phyloP scores from a whole-genome alignment of 2,113 vertebrate species.

The Ciconia boyciana region DNA sequence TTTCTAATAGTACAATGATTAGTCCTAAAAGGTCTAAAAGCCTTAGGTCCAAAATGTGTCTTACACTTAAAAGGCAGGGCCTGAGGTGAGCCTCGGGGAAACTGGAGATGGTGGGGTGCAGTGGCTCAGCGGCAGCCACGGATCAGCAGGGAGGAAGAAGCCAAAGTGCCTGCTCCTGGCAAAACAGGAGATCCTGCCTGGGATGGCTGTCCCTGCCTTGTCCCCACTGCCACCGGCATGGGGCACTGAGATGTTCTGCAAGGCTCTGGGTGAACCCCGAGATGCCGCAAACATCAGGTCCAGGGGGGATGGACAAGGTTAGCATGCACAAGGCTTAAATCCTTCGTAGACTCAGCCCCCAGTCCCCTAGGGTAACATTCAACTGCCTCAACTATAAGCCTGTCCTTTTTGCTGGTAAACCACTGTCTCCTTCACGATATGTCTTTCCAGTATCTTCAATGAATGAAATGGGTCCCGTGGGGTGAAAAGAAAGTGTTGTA shows the following conservation, averaged over 20 bases:
- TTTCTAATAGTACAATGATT: neutral
- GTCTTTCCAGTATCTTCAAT: neutral
- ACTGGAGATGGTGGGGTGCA: neutral
- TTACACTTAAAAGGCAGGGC: neutral
- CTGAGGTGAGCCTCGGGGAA: neutral
- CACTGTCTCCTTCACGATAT: neutral
- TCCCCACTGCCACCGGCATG: accelerated
- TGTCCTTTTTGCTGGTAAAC: neutral
- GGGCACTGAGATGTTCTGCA: neutral
- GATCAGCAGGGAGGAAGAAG: neutral
- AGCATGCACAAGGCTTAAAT: neutral
- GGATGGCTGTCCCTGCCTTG: neutral
- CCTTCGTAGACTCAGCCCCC: neutral
- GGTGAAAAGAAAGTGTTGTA: neutral
- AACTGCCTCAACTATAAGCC: neutral
- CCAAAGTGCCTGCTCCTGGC: neutral
- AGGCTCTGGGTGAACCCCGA: neutral
- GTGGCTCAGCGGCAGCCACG: neutral
- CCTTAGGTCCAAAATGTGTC: neutral
- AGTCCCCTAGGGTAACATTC: neutral
- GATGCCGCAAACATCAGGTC: neutral
- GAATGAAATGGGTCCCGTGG: neutral
- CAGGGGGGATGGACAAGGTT: accelerated
- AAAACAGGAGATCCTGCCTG: neutral
- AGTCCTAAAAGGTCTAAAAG: neutral